Evolutionary conservation across 2,113 vertebrate genomes (phyloP).

Genomic region (Stigmatopora nigra): DNA sequence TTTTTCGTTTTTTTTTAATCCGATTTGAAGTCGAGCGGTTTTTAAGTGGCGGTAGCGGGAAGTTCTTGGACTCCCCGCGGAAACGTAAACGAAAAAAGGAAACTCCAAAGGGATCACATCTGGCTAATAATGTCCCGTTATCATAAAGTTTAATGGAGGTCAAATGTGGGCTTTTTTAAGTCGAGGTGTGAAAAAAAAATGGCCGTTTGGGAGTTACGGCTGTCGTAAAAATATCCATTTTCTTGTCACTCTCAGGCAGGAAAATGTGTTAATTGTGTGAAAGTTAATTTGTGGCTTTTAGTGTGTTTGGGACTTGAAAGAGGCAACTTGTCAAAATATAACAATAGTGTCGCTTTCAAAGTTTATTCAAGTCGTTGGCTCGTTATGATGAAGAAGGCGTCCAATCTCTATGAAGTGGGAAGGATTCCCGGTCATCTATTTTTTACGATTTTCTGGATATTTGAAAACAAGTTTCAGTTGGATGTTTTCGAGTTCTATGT

Average conservation of each 20-base stretch:
- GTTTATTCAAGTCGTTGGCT: no score
- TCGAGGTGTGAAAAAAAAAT: slow-evolving; percentile 1
- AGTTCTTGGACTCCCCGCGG: background rate
- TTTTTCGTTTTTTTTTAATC: slow-evolving; percentile 24
- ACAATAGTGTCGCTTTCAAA: background rate
- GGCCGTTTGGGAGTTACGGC: background rate
- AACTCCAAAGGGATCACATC: slow-evolving; percentile 19
- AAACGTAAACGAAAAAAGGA: background rate
- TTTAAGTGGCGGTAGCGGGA: background rate
- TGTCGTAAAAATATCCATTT: background rate
- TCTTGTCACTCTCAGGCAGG: background rate
- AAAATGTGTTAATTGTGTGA: background rate
- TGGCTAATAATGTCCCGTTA: slow-evolving; percentile 25
- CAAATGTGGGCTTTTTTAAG: slow-evolving; percentile 16
- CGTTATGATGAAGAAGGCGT: no score
- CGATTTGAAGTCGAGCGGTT: slow-evolving; percentile 58
- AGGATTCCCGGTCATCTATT: no score
- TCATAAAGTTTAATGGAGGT: slow-evolving; percentile 21
- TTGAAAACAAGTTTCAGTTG: no score
- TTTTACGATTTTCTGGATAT: no score
- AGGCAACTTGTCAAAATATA: background rate
- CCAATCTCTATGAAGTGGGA: no score
- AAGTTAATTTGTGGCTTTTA: background rate
- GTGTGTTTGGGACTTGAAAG: background rate
- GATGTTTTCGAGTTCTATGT: no score